Conservation (phyloP, 2,888 invertebrate species). For the Drosophila testacea region DNA sequence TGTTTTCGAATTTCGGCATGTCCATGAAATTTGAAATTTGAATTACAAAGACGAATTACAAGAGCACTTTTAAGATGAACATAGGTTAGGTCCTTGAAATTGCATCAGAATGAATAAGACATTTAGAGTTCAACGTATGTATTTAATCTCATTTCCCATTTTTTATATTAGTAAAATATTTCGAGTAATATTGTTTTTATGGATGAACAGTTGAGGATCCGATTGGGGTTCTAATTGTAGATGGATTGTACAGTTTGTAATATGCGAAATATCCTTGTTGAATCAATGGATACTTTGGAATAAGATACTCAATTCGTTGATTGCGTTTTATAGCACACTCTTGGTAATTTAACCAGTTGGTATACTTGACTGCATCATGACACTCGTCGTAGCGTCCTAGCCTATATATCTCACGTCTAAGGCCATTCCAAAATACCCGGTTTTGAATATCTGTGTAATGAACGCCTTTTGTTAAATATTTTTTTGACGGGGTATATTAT, state of each 20-base stretch:
- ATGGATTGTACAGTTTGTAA: not conserved
- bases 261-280: constrained; percentile 2
- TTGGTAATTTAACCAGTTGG: not conserved
- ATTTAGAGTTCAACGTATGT: too few relatives aligned
- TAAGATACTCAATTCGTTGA: constrained; percentile 25
- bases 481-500: not conserved
- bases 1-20: too few relatives aligned
- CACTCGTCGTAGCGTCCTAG: constrained; percentile 16
- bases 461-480: not conserved
- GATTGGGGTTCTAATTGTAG: too few relatives aligned
- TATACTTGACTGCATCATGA: constrained; percentile 1
- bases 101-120: too few relatives aligned
- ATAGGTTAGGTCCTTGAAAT: too few relatives aligned
- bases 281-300: constrained; percentile 23
- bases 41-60: too few relatives aligned
- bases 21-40: too few relatives aligned
- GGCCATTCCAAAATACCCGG: constrained; percentile 6
- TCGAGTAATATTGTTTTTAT: constrained; percentile 25
- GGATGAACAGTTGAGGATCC: not conserved
- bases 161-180: constrained; percentile 1
- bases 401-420: constrained; percentile 5
- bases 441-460: not conserved
- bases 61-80: too few relatives aligned
- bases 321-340: constrained; percentile 22
- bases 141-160: not conserved